Conservation (phyloP, 2,888 invertebrate species). For the Melieria crassipennis region DNA sequence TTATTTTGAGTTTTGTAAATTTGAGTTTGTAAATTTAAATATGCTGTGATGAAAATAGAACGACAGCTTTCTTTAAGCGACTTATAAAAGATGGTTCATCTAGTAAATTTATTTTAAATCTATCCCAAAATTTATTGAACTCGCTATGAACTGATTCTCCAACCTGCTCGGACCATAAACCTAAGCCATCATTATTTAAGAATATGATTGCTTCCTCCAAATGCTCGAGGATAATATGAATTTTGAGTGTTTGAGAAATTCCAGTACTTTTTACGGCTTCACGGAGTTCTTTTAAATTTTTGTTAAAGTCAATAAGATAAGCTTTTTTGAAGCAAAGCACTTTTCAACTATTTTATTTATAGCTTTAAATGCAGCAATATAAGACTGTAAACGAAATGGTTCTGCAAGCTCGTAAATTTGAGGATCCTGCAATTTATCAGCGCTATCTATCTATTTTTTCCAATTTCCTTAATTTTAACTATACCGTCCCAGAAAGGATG, state of each 20-base stretch:
- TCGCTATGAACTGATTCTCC: slow-evolving; percentile 5
- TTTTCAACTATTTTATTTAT: background rate
- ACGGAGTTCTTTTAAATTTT: background rate
- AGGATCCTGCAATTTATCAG: background rate
- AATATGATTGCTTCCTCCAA: slow-evolving; percentile 2
- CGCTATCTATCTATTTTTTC: too few relatives aligned
- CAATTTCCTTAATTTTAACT: background rate
- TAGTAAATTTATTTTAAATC: background rate
- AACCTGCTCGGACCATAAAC: slow-evolving; percentile 19
- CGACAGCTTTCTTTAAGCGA: background rate
- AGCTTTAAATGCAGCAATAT: background rate
- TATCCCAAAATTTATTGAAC: slow-evolving; percentile 20
- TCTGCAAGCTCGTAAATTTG: slow-evolving; percentile 19
- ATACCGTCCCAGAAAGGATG: slow-evolving; percentile 25
- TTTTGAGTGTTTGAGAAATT: slow-evolving; percentile 18
- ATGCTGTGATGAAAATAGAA: background rate
- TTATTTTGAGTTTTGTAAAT: too few relatives aligned
- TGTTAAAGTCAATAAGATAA: background rate
- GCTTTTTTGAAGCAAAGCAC: background rate
- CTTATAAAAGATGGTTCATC: slow-evolving; percentile 5
- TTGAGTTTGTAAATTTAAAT: too few relatives aligned
- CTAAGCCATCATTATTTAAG: slow-evolving; percentile 18
- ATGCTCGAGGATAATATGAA: background rate
- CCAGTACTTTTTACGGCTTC: slow-evolving; percentile 5
- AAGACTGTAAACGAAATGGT: slow-evolving; percentile 3